Conservation (phyloP, 2,888 invertebrate species). For the Adela reaumurella region DNA sequence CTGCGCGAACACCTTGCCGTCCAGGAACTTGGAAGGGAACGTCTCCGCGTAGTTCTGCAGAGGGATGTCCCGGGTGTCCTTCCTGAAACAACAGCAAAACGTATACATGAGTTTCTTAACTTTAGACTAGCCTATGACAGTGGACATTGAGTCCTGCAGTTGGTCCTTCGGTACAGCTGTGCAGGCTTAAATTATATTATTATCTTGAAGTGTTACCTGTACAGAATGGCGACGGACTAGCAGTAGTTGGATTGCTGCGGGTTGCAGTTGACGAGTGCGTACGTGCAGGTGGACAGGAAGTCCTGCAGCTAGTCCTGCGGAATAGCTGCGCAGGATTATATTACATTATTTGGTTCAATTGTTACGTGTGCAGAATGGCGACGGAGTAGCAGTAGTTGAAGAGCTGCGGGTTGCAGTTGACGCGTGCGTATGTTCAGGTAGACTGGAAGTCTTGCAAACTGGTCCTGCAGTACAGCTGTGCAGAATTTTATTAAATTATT, state of each 20-base stretch:
- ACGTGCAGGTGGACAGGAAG: conserved; percentile 67
- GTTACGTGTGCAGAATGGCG: conserved; percentile 67
- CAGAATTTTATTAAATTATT: no score
- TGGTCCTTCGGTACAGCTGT: no score
- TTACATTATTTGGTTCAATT: no score
- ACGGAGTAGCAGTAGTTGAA: conserved; percentile 76
- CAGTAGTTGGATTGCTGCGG: conserved; percentile 79
- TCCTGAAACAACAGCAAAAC: conserved; percentile 18
- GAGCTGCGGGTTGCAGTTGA: no score
- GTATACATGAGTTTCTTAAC: no score
- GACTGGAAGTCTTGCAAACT: conserved; percentile 63
- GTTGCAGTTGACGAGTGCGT: conserved; percentile 70
- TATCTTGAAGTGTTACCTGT: conserved; percentile 47
- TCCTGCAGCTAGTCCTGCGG: conserved; percentile 51
- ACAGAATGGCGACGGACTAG: conserved; percentile 70
- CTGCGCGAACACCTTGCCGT: conserved; percentile 54
- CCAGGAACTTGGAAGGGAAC: conserved; percentile 65
- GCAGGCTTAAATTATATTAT: no score
- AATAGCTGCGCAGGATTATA: no score
- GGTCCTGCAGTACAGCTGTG: no score
- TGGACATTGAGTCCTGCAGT: no score
- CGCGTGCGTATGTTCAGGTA: conserved; percentile 67
- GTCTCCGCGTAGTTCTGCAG: conserved; percentile 62
- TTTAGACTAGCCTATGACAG: no score
- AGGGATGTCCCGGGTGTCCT: conserved; percentile 57